A percentile compares a stretch with the other conserved stretches of the same genome.
Conservation (phyloP, 2,797 vertebrate species). For the Ctenopoma kingsleyae region DNA sequence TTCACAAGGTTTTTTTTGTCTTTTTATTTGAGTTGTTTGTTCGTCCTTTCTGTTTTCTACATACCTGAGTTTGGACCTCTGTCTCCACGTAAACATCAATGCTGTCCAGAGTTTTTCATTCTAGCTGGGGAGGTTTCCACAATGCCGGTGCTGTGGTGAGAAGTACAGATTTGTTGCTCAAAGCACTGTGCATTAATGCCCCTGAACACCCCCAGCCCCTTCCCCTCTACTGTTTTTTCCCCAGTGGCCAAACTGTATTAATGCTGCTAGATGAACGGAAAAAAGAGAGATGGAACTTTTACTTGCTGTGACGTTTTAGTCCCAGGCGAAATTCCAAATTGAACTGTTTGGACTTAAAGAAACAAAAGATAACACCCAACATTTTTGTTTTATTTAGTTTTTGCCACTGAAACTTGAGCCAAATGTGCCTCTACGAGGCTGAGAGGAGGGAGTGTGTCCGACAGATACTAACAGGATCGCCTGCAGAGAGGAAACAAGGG, state of each 20-base stretch:
- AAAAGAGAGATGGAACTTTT: conserved; percentile 85
- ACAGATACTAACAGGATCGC: conserved; percentile 92
- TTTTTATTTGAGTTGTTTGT: conserved; percentile 58
- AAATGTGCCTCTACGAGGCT: conserved; percentile 99
- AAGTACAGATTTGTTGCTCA: conserved; percentile 85
- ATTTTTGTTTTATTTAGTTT: conserved; percentile 78
- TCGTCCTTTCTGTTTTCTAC: conserved; percentile 61
- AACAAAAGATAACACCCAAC: conserved; percentile 72
- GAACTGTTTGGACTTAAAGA: conserved; percentile 94
- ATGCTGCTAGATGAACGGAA: conserved; percentile 94
- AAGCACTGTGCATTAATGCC: conserved; percentile 86
- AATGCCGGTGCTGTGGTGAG: conserved; percentile 88
- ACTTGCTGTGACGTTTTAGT: conserved; percentile 99
- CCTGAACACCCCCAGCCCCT: conserved; percentile 65
- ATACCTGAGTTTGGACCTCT: conserved; percentile 60
- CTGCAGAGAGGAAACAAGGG: conserved; percentile 89
- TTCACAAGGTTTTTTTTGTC: conserved; percentile 49
- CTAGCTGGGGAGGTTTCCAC: conserved; percentile 88
- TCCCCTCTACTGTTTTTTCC: conserved; percentile 92
- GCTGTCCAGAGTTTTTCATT: conserved; percentile 90
- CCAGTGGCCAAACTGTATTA: conserved; percentile 99
- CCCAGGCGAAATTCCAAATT: conserved; percentile 99
- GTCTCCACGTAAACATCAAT: conserved; percentile 77
- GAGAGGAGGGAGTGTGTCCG: conserved; percentile 92
- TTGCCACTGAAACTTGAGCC: conserved; percentile 99